A percentile compares a stretch with the other conserved stretches of the same genome.
Evolutionary conservation across 2,113 vertebrate species (phyloP).

Genomic region (Centropus unirufus): DNA sequence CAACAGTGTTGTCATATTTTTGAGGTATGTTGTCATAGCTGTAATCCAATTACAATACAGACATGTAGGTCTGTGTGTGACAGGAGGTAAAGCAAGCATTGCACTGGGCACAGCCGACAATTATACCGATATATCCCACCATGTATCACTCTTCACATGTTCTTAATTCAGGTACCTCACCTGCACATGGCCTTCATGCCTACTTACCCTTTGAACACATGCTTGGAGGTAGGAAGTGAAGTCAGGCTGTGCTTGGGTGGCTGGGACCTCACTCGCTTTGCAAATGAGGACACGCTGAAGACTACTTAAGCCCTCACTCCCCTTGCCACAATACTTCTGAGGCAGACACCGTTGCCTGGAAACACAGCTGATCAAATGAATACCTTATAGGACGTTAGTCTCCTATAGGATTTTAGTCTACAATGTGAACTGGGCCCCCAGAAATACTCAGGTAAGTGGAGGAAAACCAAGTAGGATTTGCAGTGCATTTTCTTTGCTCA

Average conservation of each 20-base stretch:
- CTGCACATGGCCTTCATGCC: background rate
- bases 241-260: background rate
- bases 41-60: background rate
- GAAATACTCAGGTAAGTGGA: background rate
- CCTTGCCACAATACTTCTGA: background rate
- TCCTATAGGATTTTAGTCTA: background rate
- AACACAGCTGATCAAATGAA: background rate
- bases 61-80: background rate
- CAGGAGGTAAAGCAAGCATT: background rate
- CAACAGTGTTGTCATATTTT: background rate
- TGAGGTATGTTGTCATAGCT: background rate
- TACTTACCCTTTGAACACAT: background rate
- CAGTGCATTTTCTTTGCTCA: background rate
- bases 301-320: background rate
- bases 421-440: background rate
- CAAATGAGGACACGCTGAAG: background rate
- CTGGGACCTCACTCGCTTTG: background rate
- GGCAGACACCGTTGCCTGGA: background rate
- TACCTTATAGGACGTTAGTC: background rate
- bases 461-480: background rate
- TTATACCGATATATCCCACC: background rate
- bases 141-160: background rate
- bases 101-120: accelerated
- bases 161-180: background rate
- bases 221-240: background rate